Evolutionary conservation across 2,888 invertebrate genomes (phyloP).

Genomic region (Gastrophysa polygoni): DNA sequence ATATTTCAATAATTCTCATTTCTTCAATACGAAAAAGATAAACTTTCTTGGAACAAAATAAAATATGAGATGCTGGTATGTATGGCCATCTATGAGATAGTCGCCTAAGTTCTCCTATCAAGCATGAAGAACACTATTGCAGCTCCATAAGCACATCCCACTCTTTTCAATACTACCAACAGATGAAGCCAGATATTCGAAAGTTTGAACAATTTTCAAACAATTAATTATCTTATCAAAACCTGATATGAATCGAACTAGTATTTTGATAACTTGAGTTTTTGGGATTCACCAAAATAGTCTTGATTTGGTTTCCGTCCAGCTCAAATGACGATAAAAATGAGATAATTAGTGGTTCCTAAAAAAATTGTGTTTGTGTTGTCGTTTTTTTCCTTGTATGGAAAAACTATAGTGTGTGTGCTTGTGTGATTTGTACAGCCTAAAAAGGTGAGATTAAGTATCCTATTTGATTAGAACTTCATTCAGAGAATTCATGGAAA

Average conservation of each 20-base stretch:
- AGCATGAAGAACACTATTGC: neutral
- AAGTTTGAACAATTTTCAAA: neutral
- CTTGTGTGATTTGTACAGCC: neutral
- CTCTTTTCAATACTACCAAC: neutral
- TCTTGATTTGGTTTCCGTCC: neutral
- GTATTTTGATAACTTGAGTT: conserved; percentile 4
- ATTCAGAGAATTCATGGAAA: too few relatives aligned
- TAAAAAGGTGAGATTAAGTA: conserved; percentile 10
- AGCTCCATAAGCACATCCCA: neutral
- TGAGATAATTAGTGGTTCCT: neutral
- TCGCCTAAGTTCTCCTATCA: too few relatives aligned
- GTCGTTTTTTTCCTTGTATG: conserved; percentile 1
- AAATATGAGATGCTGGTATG: too few relatives aligned
- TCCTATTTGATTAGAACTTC: too few relatives aligned
- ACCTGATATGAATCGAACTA: neutral
- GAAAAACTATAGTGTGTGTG: conserved; percentile 1
- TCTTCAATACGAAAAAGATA: too few relatives aligned
- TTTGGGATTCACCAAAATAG: conserved; percentile 11
- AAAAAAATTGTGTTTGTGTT: conserved; percentile 4
- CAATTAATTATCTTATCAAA: conserved; percentile 14
- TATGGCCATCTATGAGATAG: too few relatives aligned
- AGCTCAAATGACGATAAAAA: neutral
- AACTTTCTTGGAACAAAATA: too few relatives aligned
- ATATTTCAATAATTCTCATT: too few relatives aligned
- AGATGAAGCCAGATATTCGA: neutral